A percentile compares a stretch with the other conserved stretches of the same genome.
Evolutionary conservation across 2,113 vertebrate species (phyloP).

Genomic region (Amblyornis subalaris): DNA sequence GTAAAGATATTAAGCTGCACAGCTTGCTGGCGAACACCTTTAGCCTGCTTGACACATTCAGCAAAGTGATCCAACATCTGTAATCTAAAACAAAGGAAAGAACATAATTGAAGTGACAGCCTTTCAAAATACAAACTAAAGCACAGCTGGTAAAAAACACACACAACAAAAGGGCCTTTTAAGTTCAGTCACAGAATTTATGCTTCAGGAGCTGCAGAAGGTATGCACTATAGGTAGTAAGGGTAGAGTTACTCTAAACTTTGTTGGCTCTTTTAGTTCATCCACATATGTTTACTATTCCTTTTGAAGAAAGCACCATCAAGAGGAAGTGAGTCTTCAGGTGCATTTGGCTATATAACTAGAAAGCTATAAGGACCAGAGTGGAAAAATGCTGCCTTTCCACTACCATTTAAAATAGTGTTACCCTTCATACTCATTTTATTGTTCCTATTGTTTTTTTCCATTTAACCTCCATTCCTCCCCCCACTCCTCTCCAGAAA

Average conservation of each 20-base stretch:
- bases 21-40: constrained; percentile 95
- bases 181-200: not conserved
- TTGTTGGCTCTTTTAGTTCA: not conserved
- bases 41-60: constrained; percentile 97
- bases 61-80: constrained; percentile 99
- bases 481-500: not conserved
- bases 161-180: not conserved
- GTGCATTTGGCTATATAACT: not conserved
- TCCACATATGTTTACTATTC: not conserved
- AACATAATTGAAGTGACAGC: not conserved
- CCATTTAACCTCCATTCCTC: not conserved
- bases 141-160: not conserved
- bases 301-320: not conserved
- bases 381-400: not conserved
- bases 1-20: constrained; percentile 99
- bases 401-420: not conserved
- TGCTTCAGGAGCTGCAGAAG: not conserved
- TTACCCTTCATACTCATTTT: not conserved
- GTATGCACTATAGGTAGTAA: not conserved
- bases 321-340: not conserved
- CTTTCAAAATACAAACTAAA: not conserved
- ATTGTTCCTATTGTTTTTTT: not conserved
- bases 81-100: constrained; percentile 73
- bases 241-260: not conserved
- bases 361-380: not conserved